Evolutionary conservation across 2,888 invertebrate species (phyloP).

Genomic region (Argyresthia goedartella): DNA sequence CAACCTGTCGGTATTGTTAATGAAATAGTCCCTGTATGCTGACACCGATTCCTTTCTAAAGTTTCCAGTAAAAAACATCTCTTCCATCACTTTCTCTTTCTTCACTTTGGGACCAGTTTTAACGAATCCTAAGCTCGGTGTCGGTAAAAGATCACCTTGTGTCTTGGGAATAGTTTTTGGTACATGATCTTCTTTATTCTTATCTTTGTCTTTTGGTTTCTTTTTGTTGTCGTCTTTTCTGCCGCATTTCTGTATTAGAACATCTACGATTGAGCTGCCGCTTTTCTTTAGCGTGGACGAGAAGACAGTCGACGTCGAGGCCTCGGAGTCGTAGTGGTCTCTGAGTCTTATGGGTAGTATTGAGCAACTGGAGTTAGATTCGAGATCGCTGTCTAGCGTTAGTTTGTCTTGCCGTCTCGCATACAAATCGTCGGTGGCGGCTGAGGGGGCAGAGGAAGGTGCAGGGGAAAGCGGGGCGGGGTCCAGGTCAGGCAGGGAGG

Average conservation of each 20-base stretch:
- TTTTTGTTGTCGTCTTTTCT: constrained; percentile 68
- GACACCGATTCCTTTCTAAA: constrained; percentile 79
- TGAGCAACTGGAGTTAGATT: constrained; percentile 76
- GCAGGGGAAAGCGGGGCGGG: constrained; percentile 80
- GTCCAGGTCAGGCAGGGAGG: constrained; percentile 84
- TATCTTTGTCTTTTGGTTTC: constrained; percentile 65
- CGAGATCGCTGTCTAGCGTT: constrained; percentile 74
- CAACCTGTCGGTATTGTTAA: constrained; percentile 72
- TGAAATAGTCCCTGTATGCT: constrained; percentile 76
- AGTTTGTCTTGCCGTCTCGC: constrained; percentile 55
- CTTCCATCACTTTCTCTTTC: constrained; percentile 65
- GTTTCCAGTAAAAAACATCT: constrained; percentile 72
- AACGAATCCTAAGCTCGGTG: constrained; percentile 71
- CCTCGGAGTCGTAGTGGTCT: constrained; percentile 76
- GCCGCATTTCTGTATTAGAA: constrained; percentile 76
- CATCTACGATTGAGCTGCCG: constrained; percentile 75
- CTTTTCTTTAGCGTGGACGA: constrained; percentile 68
- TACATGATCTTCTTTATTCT: constrained; percentile 64
- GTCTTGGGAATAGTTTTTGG: constrained; percentile 71
- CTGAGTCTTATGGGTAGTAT: constrained; percentile 67
- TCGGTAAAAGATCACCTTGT: constrained; percentile 72
- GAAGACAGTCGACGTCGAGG: constrained; percentile 75
- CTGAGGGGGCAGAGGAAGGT: constrained; percentile 72
- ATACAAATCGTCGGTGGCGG: constrained; percentile 69
- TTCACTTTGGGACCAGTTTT: constrained; percentile 50